Evolutionary conservation across 2,113 vertebrate genomes (phyloP), one percentile per base, ranked within the genome.

Genomic region (Chunga burmeisteri): DNA sequence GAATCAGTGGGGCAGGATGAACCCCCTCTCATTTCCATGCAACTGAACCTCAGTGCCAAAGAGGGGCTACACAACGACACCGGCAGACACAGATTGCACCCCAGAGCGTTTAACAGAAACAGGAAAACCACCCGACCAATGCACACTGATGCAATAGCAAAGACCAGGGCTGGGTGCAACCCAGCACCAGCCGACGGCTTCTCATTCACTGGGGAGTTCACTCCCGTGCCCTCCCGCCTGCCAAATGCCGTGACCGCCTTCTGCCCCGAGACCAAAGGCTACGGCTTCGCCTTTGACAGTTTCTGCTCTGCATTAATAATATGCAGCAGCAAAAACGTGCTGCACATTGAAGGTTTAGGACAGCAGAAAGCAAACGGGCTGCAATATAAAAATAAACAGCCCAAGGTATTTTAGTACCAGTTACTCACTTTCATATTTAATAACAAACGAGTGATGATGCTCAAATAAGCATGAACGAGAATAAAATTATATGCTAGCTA

Each of bases 11-110:
- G 42, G 63, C 59, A 67, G 72, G 52, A 38, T 5, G 15, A 78
- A 30, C 52, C 38, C 32, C 44, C 38, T 40, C 67, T 38, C 19
- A 17, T 2, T 38, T 34, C 52, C n/a, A 16, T 1, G 7, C 30
- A 16, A 6, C 0, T 23, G 36, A 78, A 61, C 42, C 47, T 30
- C 0, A 2, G 19, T 40, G 47, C 59, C 53, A 50, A 67, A 36
- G 22, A 7, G 0, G 9, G n/a, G 66, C 58, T 38, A 6, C 26
- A 2, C 29, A 7, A 13, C 2, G 29, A 32, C 9, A 1, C 26
- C 10, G n/a, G 17, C n/a, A 30, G 70, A 9, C 16, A 21, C 13
- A 5, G 44, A 14, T 8, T 34, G 74, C 29, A 18, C 29, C 74
- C 32, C 29, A 22, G 38, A 42, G 55, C 1, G 0, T 13, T 52